Conservation (phyloP, 2,888 invertebrate species). For the Tetramorium bicarinatum region DNA sequence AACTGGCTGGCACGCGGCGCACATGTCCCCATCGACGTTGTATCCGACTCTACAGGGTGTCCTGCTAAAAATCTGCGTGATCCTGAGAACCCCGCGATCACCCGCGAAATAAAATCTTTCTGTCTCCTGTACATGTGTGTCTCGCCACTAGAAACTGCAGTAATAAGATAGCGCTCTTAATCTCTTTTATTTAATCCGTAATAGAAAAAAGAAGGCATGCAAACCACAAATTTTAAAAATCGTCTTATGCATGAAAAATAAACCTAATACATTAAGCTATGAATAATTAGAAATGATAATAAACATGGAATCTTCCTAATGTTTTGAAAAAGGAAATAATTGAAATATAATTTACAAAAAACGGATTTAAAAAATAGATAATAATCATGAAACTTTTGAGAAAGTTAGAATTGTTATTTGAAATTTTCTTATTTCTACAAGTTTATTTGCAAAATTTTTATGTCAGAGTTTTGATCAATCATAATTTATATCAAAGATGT, state of each 20-base stretch:
- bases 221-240: not conserved
- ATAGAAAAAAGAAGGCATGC: not conserved
- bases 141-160: not conserved
- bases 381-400: not conserved
- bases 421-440: not conserved
- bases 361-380: not conserved
- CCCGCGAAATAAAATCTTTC: not conserved
- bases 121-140: too few species aligned
- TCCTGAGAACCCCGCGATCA: not conserved
- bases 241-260: not conserved
- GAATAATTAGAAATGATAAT: not conserved
- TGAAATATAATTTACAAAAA: not conserved
- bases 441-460: not conserved
- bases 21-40: slow-evolving; percentile 24
- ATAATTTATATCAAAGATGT: not conserved
- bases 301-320: not conserved
- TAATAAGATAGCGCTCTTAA: not conserved
- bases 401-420: not conserved
- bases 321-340: not conserved
- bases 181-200: not conserved
- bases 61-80: not conserved
- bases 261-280: not conserved
- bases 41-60: slow-evolving; percentile 40
- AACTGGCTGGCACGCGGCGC: slow-evolving; percentile 40
- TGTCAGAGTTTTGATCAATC: not conserved